These are phyloP conservation scores for Dysmachus trigonus DNA, from an alignment of 2,888 invertebrate genomes.

Conservation along the genomic window DNA sequence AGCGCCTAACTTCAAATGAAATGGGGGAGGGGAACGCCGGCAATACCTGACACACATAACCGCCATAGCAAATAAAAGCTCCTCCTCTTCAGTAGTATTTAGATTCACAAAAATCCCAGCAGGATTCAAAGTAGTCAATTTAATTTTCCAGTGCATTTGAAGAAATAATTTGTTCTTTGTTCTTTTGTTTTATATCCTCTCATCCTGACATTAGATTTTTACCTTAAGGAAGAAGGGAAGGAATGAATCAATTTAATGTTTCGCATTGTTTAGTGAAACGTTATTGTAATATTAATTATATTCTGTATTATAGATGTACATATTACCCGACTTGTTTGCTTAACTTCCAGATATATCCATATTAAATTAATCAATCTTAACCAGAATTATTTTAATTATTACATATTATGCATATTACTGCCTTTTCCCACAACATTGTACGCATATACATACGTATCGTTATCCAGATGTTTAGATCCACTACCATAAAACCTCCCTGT, in stretches of 20 bases:
- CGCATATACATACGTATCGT: no score
- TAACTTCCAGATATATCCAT: no score
- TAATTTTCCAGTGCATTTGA: constrained; percentile 40
- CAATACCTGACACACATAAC: constrained; percentile 11
- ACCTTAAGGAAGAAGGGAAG: neutral
- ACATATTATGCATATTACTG: no score
- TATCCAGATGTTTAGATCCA: no score
- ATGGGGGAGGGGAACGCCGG: neutral
- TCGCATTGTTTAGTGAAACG: neutral
- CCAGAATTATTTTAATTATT: no score
- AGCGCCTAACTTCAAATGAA: neutral
- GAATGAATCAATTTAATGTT: neutral
- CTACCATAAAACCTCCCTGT: no score
- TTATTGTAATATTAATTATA: neutral
- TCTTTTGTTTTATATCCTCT: neutral
- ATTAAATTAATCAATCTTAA: no score
- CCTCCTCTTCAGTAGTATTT: neutral
- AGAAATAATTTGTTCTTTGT: neutral
- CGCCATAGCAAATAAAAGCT: neutral
- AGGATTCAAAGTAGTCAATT: neutral
- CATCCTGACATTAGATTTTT: neutral
- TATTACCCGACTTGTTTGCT: no score
- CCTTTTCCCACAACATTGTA: no score
- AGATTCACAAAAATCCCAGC: neutral
- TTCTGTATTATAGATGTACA: no score